Percentiles rank a stretch among this genome's conserved stretches.
Evolutionary conservation across 2,888 invertebrate species (phyloP).

Genomic region (Eucera pruinosa): DNA sequence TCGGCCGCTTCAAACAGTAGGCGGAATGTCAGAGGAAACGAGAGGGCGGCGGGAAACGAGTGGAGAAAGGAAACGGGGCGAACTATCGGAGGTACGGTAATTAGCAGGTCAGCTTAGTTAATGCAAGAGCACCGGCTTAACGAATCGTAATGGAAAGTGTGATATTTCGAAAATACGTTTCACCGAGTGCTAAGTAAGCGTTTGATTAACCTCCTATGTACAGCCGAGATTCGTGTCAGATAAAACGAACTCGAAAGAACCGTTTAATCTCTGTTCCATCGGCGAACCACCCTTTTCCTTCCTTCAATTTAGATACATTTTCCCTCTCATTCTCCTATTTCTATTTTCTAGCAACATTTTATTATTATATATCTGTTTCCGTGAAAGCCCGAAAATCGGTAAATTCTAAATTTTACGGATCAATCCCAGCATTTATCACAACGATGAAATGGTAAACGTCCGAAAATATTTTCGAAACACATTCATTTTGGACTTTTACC

Average conservation of each 20-base stretch:
- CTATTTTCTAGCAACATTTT: too few species aligned
- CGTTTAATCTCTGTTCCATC: conserved; percentile 3
- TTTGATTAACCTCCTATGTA: conserved; percentile 34
- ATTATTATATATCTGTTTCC: too few species aligned
- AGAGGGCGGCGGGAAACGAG: conserved; percentile 36
- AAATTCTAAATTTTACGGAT: too few species aligned
- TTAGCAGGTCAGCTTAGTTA: conserved; percentile 66
- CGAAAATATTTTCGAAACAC: too few species aligned
- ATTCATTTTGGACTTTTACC: too few species aligned
- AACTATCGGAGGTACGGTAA: conserved; percentile 60
- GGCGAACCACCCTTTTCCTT: not conserved
- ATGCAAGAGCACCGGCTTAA: conserved; percentile 60
- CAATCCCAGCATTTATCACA: too few species aligned
- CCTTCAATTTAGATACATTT: not conserved
- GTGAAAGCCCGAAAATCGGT: too few species aligned
- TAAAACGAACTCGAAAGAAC: conserved; percentile 1
- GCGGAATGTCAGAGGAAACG: conserved; percentile 39
- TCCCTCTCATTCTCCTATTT: too few species aligned
- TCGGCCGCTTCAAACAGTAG: conserved; percentile 28
- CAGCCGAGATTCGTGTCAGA: conserved; percentile 39
- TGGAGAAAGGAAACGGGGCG: conserved; percentile 49
- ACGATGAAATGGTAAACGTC: too few species aligned
- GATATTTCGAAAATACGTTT: conserved; percentile 56
- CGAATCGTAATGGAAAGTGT: conserved; percentile 63
- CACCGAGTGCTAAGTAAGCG: conserved; percentile 46